Evolutionary conservation across 1,140 invertebrate genomes (phyloP).

Genomic region (Delia radicum): DNA sequence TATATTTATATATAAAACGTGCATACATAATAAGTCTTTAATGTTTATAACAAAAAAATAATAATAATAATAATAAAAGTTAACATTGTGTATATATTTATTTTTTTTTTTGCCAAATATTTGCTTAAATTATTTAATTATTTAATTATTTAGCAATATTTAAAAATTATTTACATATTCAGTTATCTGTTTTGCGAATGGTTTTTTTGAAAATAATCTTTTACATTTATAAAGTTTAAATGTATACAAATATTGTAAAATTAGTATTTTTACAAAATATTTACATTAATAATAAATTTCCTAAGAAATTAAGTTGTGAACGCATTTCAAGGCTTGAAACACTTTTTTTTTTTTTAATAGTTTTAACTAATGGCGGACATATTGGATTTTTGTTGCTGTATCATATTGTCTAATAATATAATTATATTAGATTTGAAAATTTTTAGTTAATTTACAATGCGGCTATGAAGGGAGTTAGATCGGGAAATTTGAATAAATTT

Average conservation of each 20-base stretch:
- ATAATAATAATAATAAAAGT: neutral
- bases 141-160: neutral
- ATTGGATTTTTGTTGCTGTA: slow-evolving; percentile 24
- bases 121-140: neutral
- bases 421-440: neutral
- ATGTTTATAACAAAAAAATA: slow-evolving; percentile 14
- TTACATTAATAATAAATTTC: neutral
- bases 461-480: slow-evolving; percentile 65
- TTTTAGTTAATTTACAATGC: slow-evolving; percentile 36
- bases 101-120: neutral
- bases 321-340: neutral
- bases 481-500: slow-evolving; percentile 61
- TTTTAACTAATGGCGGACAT: slow-evolving; percentile 26
- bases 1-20: neutral
- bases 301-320: neutral
- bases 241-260: no score
- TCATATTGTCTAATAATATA: neutral
- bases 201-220: no score
- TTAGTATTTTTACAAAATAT: neutral
- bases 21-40: slow-evolving; percentile 19
- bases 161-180: neutral
- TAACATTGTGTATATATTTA: neutral
- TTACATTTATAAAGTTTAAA: no score
- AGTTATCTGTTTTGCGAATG: neutral
- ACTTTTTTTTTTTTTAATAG: neutral